Evolutionary conservation across 2,113 vertebrate species (phyloP).

Genomic region (Microcebus lehilahytsara): DNA sequence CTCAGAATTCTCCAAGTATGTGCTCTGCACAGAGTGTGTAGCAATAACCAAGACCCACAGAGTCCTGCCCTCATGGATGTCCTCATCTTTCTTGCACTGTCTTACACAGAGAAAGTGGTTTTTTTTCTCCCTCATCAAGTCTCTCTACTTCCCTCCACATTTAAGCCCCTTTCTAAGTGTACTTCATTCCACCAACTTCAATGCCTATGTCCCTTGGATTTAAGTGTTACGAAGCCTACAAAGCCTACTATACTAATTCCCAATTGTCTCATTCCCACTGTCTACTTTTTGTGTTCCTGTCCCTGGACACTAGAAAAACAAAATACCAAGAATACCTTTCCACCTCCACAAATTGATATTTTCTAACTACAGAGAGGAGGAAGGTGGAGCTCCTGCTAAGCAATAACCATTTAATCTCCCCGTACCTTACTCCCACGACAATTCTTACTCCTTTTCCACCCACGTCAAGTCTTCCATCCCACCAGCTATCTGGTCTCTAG

Average conservation of each 20-base stretch:
- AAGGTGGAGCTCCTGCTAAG: not conserved
- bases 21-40: not conserved
- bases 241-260: not conserved
- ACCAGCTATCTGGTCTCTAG: not conserved
- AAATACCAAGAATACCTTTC: not conserved
- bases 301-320: not conserved
- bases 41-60: not conserved
- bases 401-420: not conserved
- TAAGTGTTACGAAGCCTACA: not conserved
- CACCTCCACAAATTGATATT: not conserved
- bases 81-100: not conserved
- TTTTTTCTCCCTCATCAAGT: not conserved
- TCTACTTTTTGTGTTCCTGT: not conserved
- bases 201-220: not conserved
- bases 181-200: not conserved
- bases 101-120: not conserved
- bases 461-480: not conserved
- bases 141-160: not conserved
- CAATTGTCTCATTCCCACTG: not conserved
- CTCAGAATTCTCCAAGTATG: not conserved
- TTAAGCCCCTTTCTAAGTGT: not conserved
- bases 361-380: not conserved
- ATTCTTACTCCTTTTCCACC: not conserved
- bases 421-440: not conserved
- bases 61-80: not conserved